phyloP scores from a whole-genome alignment of 1,140 invertebrate genomes.

The Physella acuta region DNA sequence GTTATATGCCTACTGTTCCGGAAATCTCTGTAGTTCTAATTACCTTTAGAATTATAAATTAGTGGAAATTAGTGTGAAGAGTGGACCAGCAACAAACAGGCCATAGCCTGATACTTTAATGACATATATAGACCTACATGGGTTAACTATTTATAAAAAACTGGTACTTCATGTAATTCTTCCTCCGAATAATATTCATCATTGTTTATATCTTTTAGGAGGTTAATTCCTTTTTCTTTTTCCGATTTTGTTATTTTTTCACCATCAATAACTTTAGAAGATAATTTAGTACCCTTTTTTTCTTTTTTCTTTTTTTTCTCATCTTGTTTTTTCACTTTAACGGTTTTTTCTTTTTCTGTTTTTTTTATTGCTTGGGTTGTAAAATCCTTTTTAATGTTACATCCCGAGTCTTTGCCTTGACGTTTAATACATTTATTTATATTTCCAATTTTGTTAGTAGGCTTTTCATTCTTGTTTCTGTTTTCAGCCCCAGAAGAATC shows the following conservation, averaged over 20 bases:
- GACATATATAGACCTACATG: no score
- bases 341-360: constrained; percentile 9
- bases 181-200: constrained; percentile 28
- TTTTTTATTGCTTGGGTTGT: not conserved
- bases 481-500: not conserved
- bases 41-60: no score
- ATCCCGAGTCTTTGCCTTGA: not conserved
- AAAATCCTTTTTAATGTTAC: not conserved
- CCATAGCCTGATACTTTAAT: no score
- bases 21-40: no score
- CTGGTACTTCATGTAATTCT: constrained; percentile 31
- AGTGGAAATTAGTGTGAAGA: no score
- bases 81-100: no score
- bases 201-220: constrained; percentile 21
- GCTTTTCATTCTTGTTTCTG: not conserved
- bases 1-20: no score
- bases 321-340: constrained; percentile 19
- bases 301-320: constrained; percentile 12
- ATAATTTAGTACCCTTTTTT: constrained; percentile 20
- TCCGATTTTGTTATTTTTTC: constrained; percentile 13
- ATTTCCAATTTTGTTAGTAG: not conserved
- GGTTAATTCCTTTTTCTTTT: constrained; percentile 25
- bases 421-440: not conserved
- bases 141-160: constrained; percentile 23
- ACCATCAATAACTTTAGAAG: constrained; percentile 8